These are phyloP conservation scores for Cerastis leucographa DNA, from an alignment of 2,888 invertebrate species.

Conservation along the genomic window DNA sequence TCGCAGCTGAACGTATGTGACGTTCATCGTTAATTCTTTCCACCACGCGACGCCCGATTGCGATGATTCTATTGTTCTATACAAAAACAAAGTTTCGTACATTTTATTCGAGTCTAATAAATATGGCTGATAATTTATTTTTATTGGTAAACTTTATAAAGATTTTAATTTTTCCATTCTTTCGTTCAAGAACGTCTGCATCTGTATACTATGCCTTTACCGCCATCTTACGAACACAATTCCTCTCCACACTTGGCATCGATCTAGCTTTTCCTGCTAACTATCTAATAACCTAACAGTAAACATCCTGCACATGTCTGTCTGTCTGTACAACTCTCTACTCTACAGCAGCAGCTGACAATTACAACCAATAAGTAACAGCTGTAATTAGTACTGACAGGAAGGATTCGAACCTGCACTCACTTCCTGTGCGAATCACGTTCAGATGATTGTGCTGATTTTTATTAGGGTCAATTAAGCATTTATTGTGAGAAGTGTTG, in stretches of 20 bases:
- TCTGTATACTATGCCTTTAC: too few species aligned
- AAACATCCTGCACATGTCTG: slow-evolving; percentile 52
- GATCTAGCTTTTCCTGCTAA: slow-evolving; percentile 13
- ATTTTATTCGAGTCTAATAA: too few species aligned
- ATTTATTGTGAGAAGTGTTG: neutral
- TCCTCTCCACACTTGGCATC: slow-evolving; percentile 15
- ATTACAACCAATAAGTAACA: slow-evolving; percentile 74
- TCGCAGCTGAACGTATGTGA: too few species aligned
- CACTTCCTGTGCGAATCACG: slow-evolving; percentile 62
- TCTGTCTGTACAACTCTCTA: slow-evolving; percentile 39
- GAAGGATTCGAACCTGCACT: slow-evolving; percentile 51
- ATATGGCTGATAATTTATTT: too few species aligned
- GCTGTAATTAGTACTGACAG: slow-evolving; percentile 74
- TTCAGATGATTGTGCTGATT: slow-evolving; percentile 38
- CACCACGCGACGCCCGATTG: too few species aligned
- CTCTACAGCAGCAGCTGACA: slow-evolving; percentile 76
- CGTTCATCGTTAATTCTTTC: too few species aligned
- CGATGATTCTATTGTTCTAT: too few species aligned
- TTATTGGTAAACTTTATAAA: too few species aligned
- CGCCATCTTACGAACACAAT: too few species aligned
- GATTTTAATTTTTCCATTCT: too few species aligned
- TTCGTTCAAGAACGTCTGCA: too few species aligned
- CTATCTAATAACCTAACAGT: slow-evolving; percentile 28
- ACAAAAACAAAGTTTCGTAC: too few species aligned
- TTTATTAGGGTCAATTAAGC: slow-evolving; percentile 13